Base-by-base conservation (phyloP, 1,140 invertebrate genomes). In the Chrysopa pallens region DNA sequence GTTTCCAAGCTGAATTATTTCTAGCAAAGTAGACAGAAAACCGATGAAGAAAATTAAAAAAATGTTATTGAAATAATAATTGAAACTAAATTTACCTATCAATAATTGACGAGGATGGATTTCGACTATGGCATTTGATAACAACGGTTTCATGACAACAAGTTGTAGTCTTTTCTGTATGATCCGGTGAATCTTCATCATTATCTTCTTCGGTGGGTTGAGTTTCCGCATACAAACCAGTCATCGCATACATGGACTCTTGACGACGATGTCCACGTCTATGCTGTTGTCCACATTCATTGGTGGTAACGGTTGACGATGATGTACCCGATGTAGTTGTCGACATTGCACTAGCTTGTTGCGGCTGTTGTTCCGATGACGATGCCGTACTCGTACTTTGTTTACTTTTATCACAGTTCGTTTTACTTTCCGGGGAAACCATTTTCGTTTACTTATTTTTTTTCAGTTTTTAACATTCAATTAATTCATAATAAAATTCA, bases 221-320 rank as follows among this genome's bases (percentile, higher is more conserved):
- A 11, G 70, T 73, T 49, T 84, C 80, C 37, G 79, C 77, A 56
- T 85, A 85, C 12, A 85, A 66, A n/a, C 81, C 81, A 14, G 81
- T 85, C 80, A 85, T 83, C 29, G 80, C 78, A 59, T 85, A 85
- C 79, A 84, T 84, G 49, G 80, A 83, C 60, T 85, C 81, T 67
- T 84, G 81, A 54, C 80, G 70, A 53, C 80, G 73, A 57, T 72
- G 69, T 2, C 68, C 70, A 35, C 61, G 49, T 45, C 63, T 57
- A 51, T 67, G 63, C 50, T 61, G 61, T 41, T 61, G 61, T 14
- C 57, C 65, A 6, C 37, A 43, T 6, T 29, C 39, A 9, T 11
- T 33, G 31, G 2, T 33, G 31, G 31, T 33, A 2, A 23, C 17
- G 14, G 42, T 39, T 15, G 13, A 36, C 9, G 38, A 6, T 29